Base-by-base conservation (phyloP, 2,888 invertebrate species). In the Amblyjoppa fuscipennis region DNA sequence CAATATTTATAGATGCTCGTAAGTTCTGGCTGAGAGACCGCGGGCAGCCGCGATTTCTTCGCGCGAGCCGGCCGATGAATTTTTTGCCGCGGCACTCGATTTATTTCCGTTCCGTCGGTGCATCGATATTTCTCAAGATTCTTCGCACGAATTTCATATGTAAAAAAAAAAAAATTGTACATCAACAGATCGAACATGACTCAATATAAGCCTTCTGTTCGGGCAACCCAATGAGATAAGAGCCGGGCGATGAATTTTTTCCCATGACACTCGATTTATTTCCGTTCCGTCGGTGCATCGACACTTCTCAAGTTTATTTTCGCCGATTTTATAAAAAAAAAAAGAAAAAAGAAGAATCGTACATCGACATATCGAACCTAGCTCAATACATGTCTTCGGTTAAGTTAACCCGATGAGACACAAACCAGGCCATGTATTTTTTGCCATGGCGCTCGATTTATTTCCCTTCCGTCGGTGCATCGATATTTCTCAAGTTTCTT, bases 1-100 rank as follows among this genome's bases (percentile, higher is more conserved):
- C 71, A 66, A 80, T 71, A 84, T 84, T 84, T 84, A 84, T 76
- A 84, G 79, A 84, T 70, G 28, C 28, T 49, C 51, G 53, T 66
- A 51, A 31, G 53, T 38, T 38, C 53, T 56, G 56, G 56, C 56
- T 59, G 25, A 59, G 56, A 59, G 25, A 53, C 53, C n/a, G 53
- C 20, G 53, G 16, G 6, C 20, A 53, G 20, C 53, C 53, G 16
- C 53, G 53, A 25, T 59, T 59, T 59, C 25, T 25, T 59, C 56
- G 56, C 56, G 56, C 56, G 25, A 45, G 45, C 5, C 59, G 59
- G 28, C 3, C 59, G 59, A 59, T 59, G 11, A 6, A 28, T 28
- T 59, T 59, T 59, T 28, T 28, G 4, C 4, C 59, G 13, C 28
- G 59, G 53, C 53, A 20, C n/a, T 53, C 45, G 45, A 53, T 53